phyloP scores from a whole-genome alignment of 2,797 vertebrate genomes.

The Xyrichtys novacula region DNA sequence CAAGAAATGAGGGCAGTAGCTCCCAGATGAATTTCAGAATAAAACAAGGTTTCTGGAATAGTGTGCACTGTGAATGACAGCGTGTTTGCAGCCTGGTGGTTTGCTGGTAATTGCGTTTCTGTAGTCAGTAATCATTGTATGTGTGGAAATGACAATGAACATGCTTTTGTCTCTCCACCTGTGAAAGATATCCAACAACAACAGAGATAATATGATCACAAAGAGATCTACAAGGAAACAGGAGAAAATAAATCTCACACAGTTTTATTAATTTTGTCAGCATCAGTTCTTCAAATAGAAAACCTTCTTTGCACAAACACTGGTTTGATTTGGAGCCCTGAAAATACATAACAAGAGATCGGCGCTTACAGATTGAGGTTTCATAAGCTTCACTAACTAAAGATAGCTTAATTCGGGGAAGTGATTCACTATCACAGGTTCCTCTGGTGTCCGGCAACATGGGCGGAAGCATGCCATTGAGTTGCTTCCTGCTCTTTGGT shows the following conservation, averaged over 20 bases:
- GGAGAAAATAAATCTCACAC: slow-evolving; percentile 8
- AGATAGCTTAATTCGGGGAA: slow-evolving; percentile 17
- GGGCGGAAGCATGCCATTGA: slow-evolving; percentile 7
- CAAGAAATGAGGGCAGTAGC: slow-evolving; percentile 74
- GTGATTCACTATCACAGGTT: slow-evolving; percentile 15
- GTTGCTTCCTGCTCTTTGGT: slow-evolving; percentile 10
- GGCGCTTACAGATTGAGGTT: not conserved
- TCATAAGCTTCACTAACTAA: slow-evolving; percentile 11
- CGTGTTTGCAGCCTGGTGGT: slow-evolving; percentile 48
- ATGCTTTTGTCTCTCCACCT: slow-evolving; percentile 49
- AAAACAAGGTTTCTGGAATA: slow-evolving; percentile 76
- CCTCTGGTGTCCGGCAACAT: slow-evolving; percentile 10
- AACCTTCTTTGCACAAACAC: slow-evolving; percentile 24
- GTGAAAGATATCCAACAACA: slow-evolving; percentile 31
- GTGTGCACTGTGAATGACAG: slow-evolving; percentile 59
- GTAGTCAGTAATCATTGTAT: slow-evolving; percentile 50
- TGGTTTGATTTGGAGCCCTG: slow-evolving; percentile 26
- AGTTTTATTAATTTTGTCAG: slow-evolving; percentile 25
- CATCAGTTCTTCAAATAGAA: slow-evolving; percentile 16
- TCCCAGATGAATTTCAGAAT: slow-evolving; percentile 68
- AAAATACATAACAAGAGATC: slow-evolving; percentile 18
- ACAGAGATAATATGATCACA: slow-evolving; percentile 15
- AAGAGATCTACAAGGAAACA: slow-evolving; percentile 11
- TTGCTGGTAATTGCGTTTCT: slow-evolving; percentile 65
- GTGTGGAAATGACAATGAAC: slow-evolving; percentile 44